Percentiles rank a stretch among this genome's conserved stretches.
Evolutionary conservation across 2,888 invertebrate genomes (phyloP).

Genomic region (Acanthosepion lycidas): DNA sequence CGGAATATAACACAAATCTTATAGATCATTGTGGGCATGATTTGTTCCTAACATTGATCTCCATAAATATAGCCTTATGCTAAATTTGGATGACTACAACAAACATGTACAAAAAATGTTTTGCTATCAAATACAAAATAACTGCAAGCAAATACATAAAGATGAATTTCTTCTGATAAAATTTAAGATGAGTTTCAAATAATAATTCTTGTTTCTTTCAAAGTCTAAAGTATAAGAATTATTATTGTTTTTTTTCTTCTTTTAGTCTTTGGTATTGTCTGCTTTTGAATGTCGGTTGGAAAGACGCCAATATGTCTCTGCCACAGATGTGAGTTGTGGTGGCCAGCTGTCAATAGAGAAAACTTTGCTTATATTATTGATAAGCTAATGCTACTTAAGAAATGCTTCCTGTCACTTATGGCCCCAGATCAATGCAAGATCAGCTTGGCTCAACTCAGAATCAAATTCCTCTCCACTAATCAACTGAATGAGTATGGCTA

Average conservation of each 20-base stretch:
- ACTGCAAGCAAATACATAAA: background rate
- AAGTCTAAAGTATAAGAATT: background rate
- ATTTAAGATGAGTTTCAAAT: background rate
- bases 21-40: no score
- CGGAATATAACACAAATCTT: no score
- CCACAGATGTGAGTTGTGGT: background rate
- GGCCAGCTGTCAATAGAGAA: slow-evolving; percentile 3
- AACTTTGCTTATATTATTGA: background rate
- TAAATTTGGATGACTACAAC: no score
- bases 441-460: background rate
- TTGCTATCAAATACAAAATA: no score
- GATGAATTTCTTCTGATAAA: background rate
- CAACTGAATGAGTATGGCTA: background rate
- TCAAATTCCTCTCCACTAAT: background rate
- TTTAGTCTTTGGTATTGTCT: background rate
- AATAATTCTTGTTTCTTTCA: background rate
- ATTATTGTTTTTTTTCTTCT: background rate
- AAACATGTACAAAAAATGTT: no score
- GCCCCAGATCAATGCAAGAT: background rate
- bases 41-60: no score
- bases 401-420: slow-evolving; percentile 4
- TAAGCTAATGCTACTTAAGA: background rate
- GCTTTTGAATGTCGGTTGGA: background rate
- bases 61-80: no score
- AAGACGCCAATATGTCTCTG: background rate